A percentile compares a stretch with the other conserved stretches of the same genome.
These are phyloP conservation scores for Aratinga solstitialis DNA, from an alignment of 2,797 vertebrate species.

Conservation along the genomic window DNA sequence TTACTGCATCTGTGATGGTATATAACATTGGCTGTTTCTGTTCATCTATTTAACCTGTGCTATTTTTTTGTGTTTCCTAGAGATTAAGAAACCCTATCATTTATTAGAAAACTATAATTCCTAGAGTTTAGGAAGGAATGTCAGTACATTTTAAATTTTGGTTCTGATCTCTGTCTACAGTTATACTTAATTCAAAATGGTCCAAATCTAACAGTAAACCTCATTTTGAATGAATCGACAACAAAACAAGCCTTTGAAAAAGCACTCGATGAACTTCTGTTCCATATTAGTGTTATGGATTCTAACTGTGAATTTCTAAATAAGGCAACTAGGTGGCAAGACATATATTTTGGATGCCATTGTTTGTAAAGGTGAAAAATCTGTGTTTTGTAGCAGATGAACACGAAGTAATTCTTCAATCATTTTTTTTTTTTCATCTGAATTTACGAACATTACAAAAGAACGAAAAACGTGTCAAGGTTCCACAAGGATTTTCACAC, in stretches of 20 bases:
- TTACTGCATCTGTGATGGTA: neutral
- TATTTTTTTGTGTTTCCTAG: neutral
- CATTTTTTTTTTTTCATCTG: neutral
- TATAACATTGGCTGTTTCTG: accelerated
- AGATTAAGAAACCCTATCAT: neutral
- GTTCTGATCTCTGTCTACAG: neutral
- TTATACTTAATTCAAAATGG: neutral
- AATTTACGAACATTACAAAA: neutral
- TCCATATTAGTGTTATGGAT: neutral
- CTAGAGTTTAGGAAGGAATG: neutral
- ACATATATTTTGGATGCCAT: neutral
- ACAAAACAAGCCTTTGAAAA: neutral
- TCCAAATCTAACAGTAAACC: neutral
- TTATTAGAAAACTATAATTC: neutral
- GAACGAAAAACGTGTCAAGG: neutral
- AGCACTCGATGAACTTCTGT: neutral
- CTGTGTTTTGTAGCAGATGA: neutral
- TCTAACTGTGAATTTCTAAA: neutral
- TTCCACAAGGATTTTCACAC: neutral
- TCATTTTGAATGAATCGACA: neutral
- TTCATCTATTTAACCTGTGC: neutral
- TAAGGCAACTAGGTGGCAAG: neutral
- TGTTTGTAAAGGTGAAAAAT: neutral
- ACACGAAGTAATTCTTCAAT: neutral
- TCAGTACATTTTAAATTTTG: neutral